Evolutionary conservation across 2,113 vertebrate genomes (phyloP).

Genomic region (Bubo scandiacus): DNA sequence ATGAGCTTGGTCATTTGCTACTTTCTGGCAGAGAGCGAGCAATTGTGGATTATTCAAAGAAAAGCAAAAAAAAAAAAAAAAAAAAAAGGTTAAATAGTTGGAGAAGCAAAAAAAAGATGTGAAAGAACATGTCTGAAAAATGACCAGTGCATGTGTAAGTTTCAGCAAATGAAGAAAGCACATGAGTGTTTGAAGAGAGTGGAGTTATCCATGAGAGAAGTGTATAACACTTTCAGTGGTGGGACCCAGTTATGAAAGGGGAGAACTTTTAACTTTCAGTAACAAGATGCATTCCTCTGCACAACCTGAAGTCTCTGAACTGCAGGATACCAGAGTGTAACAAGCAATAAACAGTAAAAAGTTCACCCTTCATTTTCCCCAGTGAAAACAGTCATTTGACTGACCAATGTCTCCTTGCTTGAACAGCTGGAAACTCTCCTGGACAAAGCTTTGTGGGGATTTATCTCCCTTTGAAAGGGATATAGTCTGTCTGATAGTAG

Average conservation of each 20-base stretch:
- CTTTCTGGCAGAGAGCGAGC: neutral
- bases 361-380: neutral
- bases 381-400: neutral
- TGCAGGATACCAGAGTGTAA: neutral
- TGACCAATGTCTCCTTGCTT: accelerated
- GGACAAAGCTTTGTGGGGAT: neutral
- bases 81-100: neutral
- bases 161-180: neutral
- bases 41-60: neutral
- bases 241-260: neutral
- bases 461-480: neutral
- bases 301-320: neutral
- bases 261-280: neutral
- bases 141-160: neutral
- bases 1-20: neutral
- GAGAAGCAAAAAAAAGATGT: neutral
- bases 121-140: neutral
- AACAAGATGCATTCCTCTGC: neutral
- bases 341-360: neutral
- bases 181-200: neutral
- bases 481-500: accelerated
- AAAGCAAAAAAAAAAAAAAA: neutral
- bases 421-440: neutral
- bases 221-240: neutral
- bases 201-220: neutral